Evolutionary conservation across 1,140 invertebrate species (phyloP).

Genomic region (Brachionus rotundiformis): DNA sequence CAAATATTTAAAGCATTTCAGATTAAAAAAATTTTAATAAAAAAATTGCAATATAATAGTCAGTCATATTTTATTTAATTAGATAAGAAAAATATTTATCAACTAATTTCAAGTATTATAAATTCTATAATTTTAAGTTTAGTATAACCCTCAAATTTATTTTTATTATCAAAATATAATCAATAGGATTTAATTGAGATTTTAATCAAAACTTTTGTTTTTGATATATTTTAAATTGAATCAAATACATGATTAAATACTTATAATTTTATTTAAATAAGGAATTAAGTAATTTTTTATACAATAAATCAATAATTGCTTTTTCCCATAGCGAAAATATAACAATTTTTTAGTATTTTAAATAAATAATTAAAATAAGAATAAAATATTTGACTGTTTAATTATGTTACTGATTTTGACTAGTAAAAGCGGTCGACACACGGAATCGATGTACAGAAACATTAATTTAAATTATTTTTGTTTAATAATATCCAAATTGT

Average conservation of each 20-base stretch:
- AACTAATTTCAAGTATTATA: too few relatives aligned
- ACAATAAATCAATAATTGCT: not conserved
- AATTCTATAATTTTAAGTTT: too few relatives aligned
- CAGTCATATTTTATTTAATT: too few relatives aligned
- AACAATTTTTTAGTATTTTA: not conserved
- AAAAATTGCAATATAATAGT: too few relatives aligned
- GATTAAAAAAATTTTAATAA: too few relatives aligned
- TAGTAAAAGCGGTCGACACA: not conserved
- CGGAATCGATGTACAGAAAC: conserved; percentile 16
- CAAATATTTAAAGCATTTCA: too few relatives aligned
- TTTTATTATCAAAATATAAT: too few relatives aligned
- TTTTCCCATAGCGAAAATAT: too few relatives aligned
- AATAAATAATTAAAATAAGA: not conserved
- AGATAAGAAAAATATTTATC: too few relatives aligned
- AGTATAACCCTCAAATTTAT: too few relatives aligned
- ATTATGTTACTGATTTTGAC: not conserved
- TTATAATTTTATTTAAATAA: not conserved
- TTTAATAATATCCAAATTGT: not conserved
- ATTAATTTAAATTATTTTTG: not conserved
- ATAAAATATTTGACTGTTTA: not conserved
- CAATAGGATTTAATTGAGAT: not conserved
- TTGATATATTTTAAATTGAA: not conserved
- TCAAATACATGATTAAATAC: not conserved
- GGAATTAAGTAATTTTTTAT: not conserved
- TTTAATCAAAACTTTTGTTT: not conserved